These are phyloP conservation scores for Falco cherrug DNA, from an alignment of 2,797 vertebrate genomes.

Conservation along the genomic window DNA sequence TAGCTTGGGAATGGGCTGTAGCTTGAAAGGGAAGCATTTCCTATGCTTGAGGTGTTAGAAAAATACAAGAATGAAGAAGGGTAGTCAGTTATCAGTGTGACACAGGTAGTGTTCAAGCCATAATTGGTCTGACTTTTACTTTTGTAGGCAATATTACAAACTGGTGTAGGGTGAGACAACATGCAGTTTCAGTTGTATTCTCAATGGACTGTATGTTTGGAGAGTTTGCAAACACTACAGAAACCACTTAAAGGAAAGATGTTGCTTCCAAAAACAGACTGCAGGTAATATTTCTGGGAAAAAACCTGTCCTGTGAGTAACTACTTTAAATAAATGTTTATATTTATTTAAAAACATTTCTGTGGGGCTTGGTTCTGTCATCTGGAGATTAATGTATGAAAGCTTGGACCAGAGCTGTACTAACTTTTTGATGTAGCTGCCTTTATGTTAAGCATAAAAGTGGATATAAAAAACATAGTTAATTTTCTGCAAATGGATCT, in stretches of 20 bases:
- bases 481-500: conserved; percentile 5
- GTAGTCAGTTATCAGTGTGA: not conserved
- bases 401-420: not conserved
- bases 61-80: not conserved
- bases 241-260: not conserved
- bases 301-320: not conserved
- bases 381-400: not conserved
- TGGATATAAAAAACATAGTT: not conserved
- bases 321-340: not conserved
- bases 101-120: not conserved
- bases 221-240: not conserved
- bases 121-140: not conserved
- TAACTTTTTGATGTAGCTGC: not conserved
- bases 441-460: not conserved
- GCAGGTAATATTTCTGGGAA: not conserved
- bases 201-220: not conserved
- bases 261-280: not conserved
- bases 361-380: not conserved
- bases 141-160: not conserved
- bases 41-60: not conserved
- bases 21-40: not conserved
- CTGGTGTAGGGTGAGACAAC: not conserved
- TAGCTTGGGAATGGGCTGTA: not conserved
- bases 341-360: conserved; percentile 22
- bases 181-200: not conserved